A percentile compares a stretch with the other conserved stretches of the same genome.
Conservation (phyloP, 2,797 vertebrate genomes). For the Alauda arvensis region DNA sequence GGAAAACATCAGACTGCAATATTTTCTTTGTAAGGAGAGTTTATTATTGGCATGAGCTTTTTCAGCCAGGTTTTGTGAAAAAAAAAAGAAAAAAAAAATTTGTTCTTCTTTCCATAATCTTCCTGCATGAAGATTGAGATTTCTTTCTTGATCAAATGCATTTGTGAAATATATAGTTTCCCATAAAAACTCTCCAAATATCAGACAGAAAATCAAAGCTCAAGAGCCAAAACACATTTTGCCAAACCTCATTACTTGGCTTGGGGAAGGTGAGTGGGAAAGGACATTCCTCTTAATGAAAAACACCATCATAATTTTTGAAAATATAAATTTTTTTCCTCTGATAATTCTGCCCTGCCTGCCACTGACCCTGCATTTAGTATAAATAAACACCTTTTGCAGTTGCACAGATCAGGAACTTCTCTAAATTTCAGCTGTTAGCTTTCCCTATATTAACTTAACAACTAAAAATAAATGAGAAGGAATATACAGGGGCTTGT, state of each 20-base stretch:
- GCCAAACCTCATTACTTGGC: not conserved
- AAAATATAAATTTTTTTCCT: not conserved
- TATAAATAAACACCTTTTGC: not conserved
- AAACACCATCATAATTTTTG: not conserved
- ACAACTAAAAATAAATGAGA: not conserved
- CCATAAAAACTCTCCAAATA: not conserved
- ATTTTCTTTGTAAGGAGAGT: not conserved
- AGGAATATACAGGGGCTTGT: not conserved
- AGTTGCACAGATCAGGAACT: not conserved
- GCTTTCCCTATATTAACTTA: not conserved
- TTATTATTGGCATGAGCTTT: not conserved
- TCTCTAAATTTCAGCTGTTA: not conserved
- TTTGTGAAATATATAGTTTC: not conserved
- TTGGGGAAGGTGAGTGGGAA: not conserved
- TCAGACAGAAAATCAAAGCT: not conserved
- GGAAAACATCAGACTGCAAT: not conserved
- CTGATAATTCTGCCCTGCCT: not conserved
- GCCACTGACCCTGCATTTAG: not conserved
- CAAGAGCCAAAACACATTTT: conserved; percentile 1
- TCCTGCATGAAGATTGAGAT: not conserved
- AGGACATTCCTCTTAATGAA: not conserved
- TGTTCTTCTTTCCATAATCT: not conserved
- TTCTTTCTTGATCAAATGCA: not conserved
- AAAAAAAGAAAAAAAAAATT: not conserved
- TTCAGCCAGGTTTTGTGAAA: not conserved